Base-by-base conservation (phyloP, 2,113 vertebrate species). In the Chloropsis cyanopogon region DNA sequence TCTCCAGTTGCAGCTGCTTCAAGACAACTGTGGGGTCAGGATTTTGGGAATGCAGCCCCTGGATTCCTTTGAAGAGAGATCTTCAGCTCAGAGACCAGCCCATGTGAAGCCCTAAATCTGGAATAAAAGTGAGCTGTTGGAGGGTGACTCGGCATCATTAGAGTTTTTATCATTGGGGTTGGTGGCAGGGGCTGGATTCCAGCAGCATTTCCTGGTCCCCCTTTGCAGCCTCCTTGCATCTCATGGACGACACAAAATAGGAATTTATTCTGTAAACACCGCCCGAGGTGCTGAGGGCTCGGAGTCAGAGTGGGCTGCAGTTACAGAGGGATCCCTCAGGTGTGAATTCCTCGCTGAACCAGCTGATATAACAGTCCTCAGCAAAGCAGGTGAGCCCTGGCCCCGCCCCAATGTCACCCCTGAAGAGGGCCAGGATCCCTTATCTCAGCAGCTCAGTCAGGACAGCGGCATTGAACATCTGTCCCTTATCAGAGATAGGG, bases 351-450 rank as follows among this genome's bases (percentile, higher is more conserved):
- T 14, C 37, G 9, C 64, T 88, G 69, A 69, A 57, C 37, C 29
- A 71, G 19, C 54, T 46, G 81, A 31, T 77, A 47, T 77, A 47
- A 60, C 61, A 88, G 44, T 61, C 59, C 37, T 69, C 63, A 61
- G 41, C 57, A 65, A 41, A 53, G n/a, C 10, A 83, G 64, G 50
- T 52, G 72, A 91, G 49, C 46, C 78, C 49, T 3, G 5, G 10
- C 24, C 39, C 26, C 0, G 0, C 23, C 39, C 35, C 9, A 0
- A 7, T 41, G 37, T 52, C 47, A 49, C 1, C 3, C 35, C 57
- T 76, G 83, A 64, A 54, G 10, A 29, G 46, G 29, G 14, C 33
- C 50, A 73, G 52, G 41, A 53, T 35, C 46, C n/a, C 60, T 84
- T 53, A 49, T 73, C 84, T 23, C 66, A 77, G 28, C 68, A 94